Base-by-base conservation (phyloP, 2,888 invertebrate species). In the Diploptera punctata region DNA sequence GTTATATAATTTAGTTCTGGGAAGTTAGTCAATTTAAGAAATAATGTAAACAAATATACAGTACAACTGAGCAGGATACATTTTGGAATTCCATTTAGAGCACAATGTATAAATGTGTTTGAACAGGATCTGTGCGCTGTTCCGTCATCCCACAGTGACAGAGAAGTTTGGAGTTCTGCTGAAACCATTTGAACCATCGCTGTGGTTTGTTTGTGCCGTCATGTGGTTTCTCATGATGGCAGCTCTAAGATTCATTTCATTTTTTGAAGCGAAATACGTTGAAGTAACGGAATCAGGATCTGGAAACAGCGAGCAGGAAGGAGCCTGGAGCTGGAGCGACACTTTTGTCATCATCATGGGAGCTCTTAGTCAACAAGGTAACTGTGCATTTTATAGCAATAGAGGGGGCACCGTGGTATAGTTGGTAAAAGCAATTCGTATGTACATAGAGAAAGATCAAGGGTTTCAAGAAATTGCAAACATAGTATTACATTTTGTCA, bases 81-180 rank as follows among this genome's bases (percentile, higher is more conserved):
- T n/a, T n/a, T n/a, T n/a, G n/a, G n/a, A n/a, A n/a, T n/a, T n/a
- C n/a, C n/a, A n/a, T n/a, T n/a, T n/a, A n/a, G n/a, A n/a, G n/a
- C n/a, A n/a, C n/a, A n/a, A n/a, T n/a, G n/a, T n/a, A n/a, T n/a
- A n/a, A n/a, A 33, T 10, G 10, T 33, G 33, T 33, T 33, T 33
- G 5, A 33, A 33, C 68, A 68, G 68, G n/a, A 16, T 68, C 1
- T 31, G 54, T 16, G 91, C 92, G 79, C 86, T 93, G 19, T 92
- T 92, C 79, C 88, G 89, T 65, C 89, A 90, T 79, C 92, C 92
- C 1, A 89, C 92, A 78, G 80, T 92, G 19, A 88, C 92, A 0
- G 90, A 89, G 75, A 89, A 92, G 57, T 89, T 88, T 75, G 91
- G 92, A 78, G 87, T 92, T 49, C 92, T 90, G 78, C 81, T 88